Percentiles rank a stretch among this genome's conserved stretches.
Conservation (phyloP, 2,797 vertebrate genomes). For the Miichthys miiuy region DNA sequence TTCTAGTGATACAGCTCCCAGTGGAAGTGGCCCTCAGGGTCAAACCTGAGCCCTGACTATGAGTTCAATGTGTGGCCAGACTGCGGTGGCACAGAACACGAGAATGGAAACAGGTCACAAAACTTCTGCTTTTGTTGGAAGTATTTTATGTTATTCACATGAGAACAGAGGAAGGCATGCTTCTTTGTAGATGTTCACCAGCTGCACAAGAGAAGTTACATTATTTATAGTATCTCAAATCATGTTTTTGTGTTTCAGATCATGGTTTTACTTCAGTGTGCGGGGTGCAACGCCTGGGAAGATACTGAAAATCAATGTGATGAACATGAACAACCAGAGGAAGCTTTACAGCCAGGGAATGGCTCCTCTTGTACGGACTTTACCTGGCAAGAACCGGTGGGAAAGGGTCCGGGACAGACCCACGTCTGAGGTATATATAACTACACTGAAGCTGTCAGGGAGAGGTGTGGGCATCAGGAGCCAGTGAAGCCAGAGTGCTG, state of each 20-base stretch:
- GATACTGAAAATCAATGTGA: constrained; percentile 94
- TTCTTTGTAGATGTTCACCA: neutral
- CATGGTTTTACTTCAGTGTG: constrained; percentile 98
- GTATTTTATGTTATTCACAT: neutral
- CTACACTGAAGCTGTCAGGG: neutral
- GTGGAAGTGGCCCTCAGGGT: constrained; percentile 56
- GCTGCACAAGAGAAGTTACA: neutral
- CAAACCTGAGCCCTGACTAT: constrained; percentile 84
- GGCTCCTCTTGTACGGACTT: constrained; percentile 93
- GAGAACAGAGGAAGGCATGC: neutral
- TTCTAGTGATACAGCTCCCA: constrained; percentile 72
- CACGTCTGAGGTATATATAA: constrained; percentile 86
- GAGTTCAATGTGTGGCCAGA: constrained; percentile 97
- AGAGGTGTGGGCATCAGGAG: constrained; percentile 19
- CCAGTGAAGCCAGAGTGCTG: constrained; percentile 4
- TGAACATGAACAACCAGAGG: constrained; percentile 99
- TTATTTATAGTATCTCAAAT: neutral
- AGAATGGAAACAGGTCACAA: constrained; percentile 94
- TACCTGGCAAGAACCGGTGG: constrained; percentile 91
- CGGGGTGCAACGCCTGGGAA: constrained; percentile 89
- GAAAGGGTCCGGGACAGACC: constrained; percentile 95
- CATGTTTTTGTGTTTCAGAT: constrained; percentile 81
- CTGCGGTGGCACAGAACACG: constrained; percentile 92
- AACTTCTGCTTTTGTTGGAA: neutral
- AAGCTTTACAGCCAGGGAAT: constrained; percentile 97